Percentiles rank a stretch among this genome's conserved stretches.
These are phyloP conservation scores for Lontra canadensis DNA, from an alignment of 2,113 vertebrate genomes.

Conservation along the genomic window DNA sequence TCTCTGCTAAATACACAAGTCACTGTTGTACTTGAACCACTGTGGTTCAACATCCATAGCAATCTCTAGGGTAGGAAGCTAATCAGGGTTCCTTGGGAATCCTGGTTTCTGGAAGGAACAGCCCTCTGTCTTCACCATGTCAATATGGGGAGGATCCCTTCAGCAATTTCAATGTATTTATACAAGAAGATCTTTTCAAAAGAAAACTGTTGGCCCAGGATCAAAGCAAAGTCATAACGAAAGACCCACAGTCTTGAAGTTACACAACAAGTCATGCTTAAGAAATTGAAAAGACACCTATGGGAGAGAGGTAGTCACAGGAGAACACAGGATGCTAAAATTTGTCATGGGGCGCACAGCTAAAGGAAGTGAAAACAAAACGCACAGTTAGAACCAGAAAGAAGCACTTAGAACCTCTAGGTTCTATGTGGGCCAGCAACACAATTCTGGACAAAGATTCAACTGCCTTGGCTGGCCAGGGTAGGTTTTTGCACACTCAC, in stretches of 20 bases:
- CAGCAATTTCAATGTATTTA: conserved; percentile 60
- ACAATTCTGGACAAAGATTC: not conserved
- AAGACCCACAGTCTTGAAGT: conserved; percentile 68
- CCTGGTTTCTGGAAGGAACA: conserved; percentile 36
- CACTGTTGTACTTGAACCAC: not conserved
- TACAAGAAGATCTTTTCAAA: conserved; percentile 76
- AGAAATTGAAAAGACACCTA: conserved; percentile 56
- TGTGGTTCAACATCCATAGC: not conserved
- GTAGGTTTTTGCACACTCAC: not conserved
- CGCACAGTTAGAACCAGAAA: not conserved
- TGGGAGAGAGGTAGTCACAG: conserved; percentile 60
- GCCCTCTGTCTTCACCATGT: conserved; percentile 7
- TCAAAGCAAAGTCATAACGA: conserved; percentile 71
- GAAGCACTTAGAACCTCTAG: not conserved
- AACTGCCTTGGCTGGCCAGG: not conserved
- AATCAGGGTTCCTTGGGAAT: conserved; percentile 17
- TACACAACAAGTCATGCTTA: conserved; percentile 60
- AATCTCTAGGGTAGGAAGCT: not conserved
- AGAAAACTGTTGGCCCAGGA: conserved; percentile 64
- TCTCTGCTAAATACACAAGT: conserved; percentile 14
- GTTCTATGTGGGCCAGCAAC: not conserved
- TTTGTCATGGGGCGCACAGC: not conserved
- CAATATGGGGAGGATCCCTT: conserved; percentile 47
- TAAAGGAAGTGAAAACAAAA: conserved; percentile 42
- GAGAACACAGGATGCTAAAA: not conserved